These are phyloP conservation scores for Oconnorella tubifera DNA, from an alignment of 2,888 invertebrate genomes.

Conservation along the genomic window DNA sequence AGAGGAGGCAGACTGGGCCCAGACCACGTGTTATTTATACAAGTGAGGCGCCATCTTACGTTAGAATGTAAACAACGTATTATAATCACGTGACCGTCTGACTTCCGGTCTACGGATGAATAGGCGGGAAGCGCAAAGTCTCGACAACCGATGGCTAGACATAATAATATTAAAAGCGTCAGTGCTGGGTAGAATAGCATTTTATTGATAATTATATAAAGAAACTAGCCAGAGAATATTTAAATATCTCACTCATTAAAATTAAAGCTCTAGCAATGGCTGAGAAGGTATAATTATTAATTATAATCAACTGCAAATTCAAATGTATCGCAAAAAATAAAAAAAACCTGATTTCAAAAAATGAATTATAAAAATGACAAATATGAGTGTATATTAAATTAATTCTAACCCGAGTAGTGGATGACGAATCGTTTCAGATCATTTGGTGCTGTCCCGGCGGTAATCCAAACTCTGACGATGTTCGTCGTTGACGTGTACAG, in stretches of 20 bases:
- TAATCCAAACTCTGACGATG: conserved; percentile 24
- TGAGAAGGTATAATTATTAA: too few species aligned
- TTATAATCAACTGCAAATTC: too few species aligned
- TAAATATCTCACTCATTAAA: too few species aligned
- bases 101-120: not conserved
- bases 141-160: not conserved
- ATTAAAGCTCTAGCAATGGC: too few species aligned
- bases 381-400: not conserved
- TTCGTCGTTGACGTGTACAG: conserved; percentile 15
- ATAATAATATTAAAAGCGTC: too few species aligned
- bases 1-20: too few species aligned
- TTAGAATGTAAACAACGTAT: not conserved
- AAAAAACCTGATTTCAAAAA: too few species aligned
- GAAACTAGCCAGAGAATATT: too few species aligned
- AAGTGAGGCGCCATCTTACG: not conserved
- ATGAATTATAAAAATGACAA: not conserved
- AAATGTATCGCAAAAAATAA: not conserved
- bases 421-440: conserved; percentile 25
- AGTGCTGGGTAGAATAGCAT: too few species aligned
- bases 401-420: conserved; percentile 17
- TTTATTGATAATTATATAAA: too few species aligned
- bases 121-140: not conserved
- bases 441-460: conserved; percentile 23
- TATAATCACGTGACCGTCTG: not conserved
- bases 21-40: not conserved